Evolutionary conservation across 2,113 vertebrate species (phyloP).

Genomic region (Psilopsiagon aymara): DNA sequence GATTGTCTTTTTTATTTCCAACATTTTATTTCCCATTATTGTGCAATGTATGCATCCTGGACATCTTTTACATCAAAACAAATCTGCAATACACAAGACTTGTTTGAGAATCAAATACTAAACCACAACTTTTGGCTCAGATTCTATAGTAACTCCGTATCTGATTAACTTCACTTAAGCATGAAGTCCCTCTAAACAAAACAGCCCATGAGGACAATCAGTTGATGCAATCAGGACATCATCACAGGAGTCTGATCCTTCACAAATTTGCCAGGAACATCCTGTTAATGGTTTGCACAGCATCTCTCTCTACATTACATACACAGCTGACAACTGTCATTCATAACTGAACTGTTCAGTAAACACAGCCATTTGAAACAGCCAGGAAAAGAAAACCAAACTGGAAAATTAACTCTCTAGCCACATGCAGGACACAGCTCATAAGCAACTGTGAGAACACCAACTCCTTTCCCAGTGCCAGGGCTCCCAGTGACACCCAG

Average conservation of each 20-base stretch:
- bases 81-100: background rate
- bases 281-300: background rate
- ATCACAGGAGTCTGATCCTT: background rate
- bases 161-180: background rate
- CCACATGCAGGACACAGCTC: background rate
- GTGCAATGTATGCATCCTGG: background rate
- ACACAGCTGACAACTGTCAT: background rate
- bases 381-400: background rate
- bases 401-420: background rate
- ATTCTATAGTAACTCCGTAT: background rate
- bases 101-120: background rate
- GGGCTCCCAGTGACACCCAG: background rate
- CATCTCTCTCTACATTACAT: background rate
- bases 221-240: background rate
- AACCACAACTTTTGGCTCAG: background rate
- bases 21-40: background rate
- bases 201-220: background rate
- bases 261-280: background rate
- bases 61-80: background rate
- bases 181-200: background rate
- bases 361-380: background rate
- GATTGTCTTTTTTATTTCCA: background rate
- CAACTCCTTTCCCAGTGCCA: background rate
- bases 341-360: background rate
- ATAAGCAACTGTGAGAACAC: background rate